Percentiles rank a stretch among this genome's conserved stretches.
Evolutionary conservation across 2,888 invertebrate species (phyloP).

Genomic region (Diplolepis rosae): DNA sequence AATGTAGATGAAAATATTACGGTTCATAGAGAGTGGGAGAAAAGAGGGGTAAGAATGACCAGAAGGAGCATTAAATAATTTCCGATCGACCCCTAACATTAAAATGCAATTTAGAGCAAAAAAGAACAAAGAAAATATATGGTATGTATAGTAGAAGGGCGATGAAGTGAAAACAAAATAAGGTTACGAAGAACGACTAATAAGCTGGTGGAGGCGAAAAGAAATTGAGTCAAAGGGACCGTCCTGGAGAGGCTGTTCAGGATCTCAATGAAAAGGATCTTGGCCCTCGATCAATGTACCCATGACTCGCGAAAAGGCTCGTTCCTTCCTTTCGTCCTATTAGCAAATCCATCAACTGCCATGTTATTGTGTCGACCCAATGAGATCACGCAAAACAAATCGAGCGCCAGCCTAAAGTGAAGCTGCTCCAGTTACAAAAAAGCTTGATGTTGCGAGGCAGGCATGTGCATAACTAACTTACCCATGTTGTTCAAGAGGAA

Average conservation of each 20-base stretch:
- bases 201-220: not conserved
- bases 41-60: too few species aligned
- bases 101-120: not conserved
- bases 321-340: not conserved
- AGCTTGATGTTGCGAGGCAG: not conserved
- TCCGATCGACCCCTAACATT: not conserved
- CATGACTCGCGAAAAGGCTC: constrained; percentile 26
- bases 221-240: constrained; percentile 13
- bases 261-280: constrained; percentile 4
- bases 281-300: constrained; percentile 11
- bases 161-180: not conserved
- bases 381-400: not conserved
- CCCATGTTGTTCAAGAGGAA: not conserved
- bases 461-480: not conserved
- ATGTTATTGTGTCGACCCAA: not conserved
- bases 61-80: not conserved
- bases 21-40: too few species aligned
- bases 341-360: not conserved
- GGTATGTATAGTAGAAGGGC: not conserved
- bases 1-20: too few species aligned
- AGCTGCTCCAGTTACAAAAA: not conserved
- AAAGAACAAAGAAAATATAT: not conserved
- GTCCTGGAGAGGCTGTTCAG: constrained; percentile 19
- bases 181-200: constrained; percentile 11
- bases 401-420: not conserved